Evolutionary conservation across 2,797 vertebrate genomes (phyloP).

Genomic region (Apogon hyalosoma): DNA sequence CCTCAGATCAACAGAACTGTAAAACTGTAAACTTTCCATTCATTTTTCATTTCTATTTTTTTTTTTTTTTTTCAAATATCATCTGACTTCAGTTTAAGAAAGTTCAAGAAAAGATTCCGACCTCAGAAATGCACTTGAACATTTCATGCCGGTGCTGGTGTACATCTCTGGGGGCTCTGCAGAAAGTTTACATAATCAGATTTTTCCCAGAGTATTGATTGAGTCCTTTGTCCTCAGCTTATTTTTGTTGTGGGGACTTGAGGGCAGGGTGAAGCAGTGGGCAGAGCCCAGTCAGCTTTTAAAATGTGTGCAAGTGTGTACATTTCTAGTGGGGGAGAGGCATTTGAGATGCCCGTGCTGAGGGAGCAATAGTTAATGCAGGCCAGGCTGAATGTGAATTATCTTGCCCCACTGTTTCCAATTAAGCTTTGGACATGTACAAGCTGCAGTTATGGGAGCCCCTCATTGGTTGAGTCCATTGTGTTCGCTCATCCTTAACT

Average conservation of each 20-base stretch:
- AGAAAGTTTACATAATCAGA: slow-evolving; percentile 47
- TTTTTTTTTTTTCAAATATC: not conserved
- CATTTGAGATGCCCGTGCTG: slow-evolving; percentile 68
- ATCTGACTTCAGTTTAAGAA: slow-evolving; percentile 20
- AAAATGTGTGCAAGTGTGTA: slow-evolving; percentile 19
- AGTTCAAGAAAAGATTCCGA: slow-evolving; percentile 11
- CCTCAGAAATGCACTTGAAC: slow-evolving; percentile 22
- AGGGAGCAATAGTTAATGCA: slow-evolving; percentile 74
- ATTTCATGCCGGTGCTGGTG: slow-evolving; percentile 37
- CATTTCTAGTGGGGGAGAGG: slow-evolving; percentile 26
- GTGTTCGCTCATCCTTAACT: slow-evolving; percentile 78
- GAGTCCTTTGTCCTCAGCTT: slow-evolving; percentile 53
- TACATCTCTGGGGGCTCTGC: slow-evolving; percentile 29
- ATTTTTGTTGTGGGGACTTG: slow-evolving; percentile 52
- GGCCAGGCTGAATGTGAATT: slow-evolving; percentile 75
- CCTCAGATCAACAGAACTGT: slow-evolving; percentile 5
- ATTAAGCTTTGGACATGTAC: slow-evolving; percentile 78
- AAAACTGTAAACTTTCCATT: slow-evolving; percentile 8
- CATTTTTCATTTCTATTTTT: not conserved
- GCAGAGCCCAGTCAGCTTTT: slow-evolving; percentile 48
- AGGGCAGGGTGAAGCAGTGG: slow-evolving; percentile 26
- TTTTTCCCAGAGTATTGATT: slow-evolving; percentile 54
- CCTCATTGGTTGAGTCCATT: slow-evolving; percentile 67
- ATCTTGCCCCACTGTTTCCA: slow-evolving; percentile 79
- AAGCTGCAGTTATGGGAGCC: slow-evolving; percentile 72